Conservation (phyloP, 2,888 invertebrate genomes). For the Drosophila neutralis region DNA sequence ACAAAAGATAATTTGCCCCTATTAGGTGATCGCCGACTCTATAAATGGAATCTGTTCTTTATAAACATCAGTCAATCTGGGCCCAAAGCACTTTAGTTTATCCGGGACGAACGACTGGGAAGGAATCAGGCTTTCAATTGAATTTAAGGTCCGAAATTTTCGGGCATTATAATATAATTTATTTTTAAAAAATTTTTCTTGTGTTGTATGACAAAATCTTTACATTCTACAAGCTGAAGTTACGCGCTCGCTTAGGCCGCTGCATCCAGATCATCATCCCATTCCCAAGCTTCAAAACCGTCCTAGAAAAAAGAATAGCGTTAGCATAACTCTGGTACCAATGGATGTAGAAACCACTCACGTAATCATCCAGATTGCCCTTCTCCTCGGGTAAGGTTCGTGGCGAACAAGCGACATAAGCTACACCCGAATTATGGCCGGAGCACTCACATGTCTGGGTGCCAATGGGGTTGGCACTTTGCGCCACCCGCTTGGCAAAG, state of each 20-base stretch:
- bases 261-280: slow-evolving; percentile 74
- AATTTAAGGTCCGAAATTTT: background rate
- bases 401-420: slow-evolving; percentile 88
- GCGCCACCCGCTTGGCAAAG: slow-evolving; percentile 88
- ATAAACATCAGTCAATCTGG: background rate
- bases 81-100: background rate
- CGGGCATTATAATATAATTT: slow-evolving; percentile 37
- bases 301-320: slow-evolving; percentile 60
- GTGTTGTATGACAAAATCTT: slow-evolving; percentile 41
- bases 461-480: slow-evolving; percentile 86
- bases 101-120: background rate
- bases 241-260: slow-evolving; percentile 50
- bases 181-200: slow-evolving; percentile 61
- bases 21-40: background rate
- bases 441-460: slow-evolving; percentile 90
- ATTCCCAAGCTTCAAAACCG: slow-evolving; percentile 81
- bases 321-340: background rate
- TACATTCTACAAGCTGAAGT: slow-evolving; percentile 45
- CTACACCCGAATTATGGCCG: slow-evolving; percentile 88
- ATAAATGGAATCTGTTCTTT: background rate
- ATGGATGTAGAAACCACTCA: slow-evolving; percentile 52
- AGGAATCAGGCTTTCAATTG: background rate
- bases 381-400: slow-evolving; percentile 83
- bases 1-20: background rate
- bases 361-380: slow-evolving; percentile 77